phyloP scores from a whole-genome alignment of 2,888 invertebrate species.

The Drosophila mercatorum region DNA sequence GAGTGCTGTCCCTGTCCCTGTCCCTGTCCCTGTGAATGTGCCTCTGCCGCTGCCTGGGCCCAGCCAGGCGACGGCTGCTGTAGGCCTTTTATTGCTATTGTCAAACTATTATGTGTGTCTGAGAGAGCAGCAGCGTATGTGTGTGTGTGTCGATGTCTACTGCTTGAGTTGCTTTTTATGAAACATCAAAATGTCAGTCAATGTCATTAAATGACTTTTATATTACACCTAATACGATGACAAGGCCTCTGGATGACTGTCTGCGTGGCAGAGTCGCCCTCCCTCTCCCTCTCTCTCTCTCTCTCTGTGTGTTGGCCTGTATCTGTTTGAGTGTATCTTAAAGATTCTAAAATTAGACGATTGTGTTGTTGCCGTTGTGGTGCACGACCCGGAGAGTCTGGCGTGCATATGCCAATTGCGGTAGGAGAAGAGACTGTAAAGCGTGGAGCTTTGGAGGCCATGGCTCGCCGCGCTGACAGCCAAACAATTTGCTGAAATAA shows the following conservation, averaged over 20 bases:
- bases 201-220: constrained; percentile 82
- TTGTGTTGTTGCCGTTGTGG: constrained; percentile 58
- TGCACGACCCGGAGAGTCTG: constrained; percentile 58
- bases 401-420: constrained; percentile 64
- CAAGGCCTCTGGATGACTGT: constrained; percentile 65
- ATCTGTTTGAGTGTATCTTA: constrained; percentile 81
- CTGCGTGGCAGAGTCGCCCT: constrained; percentile 9
- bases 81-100: constrained; percentile 80
- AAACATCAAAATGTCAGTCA: constrained; percentile 82
- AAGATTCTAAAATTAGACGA: constrained; percentile 80
- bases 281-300: constrained; percentile 7
- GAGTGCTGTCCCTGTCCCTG: constrained; percentile 17
- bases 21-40: constrained; percentile 10
- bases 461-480: constrained; percentile 72
- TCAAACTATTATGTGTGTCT: constrained; percentile 73
- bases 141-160: constrained; percentile 62
- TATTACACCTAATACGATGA: constrained; percentile 82
- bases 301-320: constrained; percentile 25
- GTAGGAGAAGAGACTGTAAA: constrained; percentile 31
- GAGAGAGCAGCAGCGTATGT: constrained; percentile 6
- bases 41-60: not conserved
- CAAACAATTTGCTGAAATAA: constrained; percentile 81
- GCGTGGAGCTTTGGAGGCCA: constrained; percentile 29
- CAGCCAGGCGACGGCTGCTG: constrained; percentile 53
- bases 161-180: constrained; percentile 82